A percentile compares a stretch with the other conserved stretches of the same genome.
Evolutionary conservation across 2,113 vertebrate genomes (phyloP).

Genomic region (Aptenodytes forsteri): DNA sequence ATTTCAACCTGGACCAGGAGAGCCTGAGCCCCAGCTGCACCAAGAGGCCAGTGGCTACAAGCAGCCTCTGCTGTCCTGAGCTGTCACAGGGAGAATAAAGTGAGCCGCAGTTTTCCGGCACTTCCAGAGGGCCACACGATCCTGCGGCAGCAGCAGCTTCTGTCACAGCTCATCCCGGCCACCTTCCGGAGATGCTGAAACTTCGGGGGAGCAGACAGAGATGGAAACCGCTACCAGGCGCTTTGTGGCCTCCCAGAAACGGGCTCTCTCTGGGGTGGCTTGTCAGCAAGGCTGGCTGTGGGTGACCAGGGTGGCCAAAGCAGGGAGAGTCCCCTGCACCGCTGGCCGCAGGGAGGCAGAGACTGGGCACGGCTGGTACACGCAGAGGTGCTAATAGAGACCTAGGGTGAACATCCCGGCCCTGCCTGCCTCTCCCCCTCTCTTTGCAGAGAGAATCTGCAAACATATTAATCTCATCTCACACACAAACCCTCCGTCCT

Average conservation of each 20-base stretch:
- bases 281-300: background rate
- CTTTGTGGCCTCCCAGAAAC: background rate
- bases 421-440: slow-evolving; percentile 36
- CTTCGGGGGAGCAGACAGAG: background rate
- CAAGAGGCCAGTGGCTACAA: background rate
- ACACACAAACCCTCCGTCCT: slow-evolving; percentile 54
- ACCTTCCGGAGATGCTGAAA: slow-evolving; percentile 10
- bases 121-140: background rate
- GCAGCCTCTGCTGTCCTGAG: background rate
- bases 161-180: background rate
- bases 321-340: background rate
- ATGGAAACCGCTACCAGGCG: background rate
- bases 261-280: background rate
- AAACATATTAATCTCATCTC: slow-evolving; percentile 72
- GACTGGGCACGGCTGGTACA: background rate
- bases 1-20: background rate
- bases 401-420: background rate
- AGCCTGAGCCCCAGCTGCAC: background rate
- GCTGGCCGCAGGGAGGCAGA: fast-evolving
- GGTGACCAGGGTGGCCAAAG: background rate
- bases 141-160: background rate
- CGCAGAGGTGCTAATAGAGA: slow-evolving; percentile 36
- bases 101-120: background rate
- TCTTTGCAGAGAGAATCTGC: slow-evolving; percentile 63
- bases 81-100: background rate